phyloP scores from a whole-genome alignment of 1,140 invertebrate genomes.

The Mactra quadrangularis region DNA sequence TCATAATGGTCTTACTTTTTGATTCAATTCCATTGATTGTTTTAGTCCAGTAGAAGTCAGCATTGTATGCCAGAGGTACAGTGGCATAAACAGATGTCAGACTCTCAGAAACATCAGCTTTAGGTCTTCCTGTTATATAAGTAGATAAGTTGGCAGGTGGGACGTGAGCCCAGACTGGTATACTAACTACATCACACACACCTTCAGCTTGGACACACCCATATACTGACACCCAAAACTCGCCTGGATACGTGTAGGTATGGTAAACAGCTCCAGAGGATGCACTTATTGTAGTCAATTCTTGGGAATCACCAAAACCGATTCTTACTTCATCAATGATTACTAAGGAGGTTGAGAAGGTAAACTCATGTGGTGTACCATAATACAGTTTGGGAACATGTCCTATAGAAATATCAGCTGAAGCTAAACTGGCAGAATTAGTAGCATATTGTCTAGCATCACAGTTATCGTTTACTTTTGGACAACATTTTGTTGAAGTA shows the following conservation, averaged over 20 bases:
- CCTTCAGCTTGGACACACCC: background rate
- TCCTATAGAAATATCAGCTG: slow-evolving; percentile 12
- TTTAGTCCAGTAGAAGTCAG: slow-evolving; percentile 13
- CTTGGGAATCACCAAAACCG: slow-evolving; percentile 28
- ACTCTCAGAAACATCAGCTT: slow-evolving; percentile 18
- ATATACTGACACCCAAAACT: slow-evolving; percentile 19
- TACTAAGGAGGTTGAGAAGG: background rate
- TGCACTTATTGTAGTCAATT: background rate
- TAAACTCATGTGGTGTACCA: slow-evolving; percentile 13
- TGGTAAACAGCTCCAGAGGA: background rate
- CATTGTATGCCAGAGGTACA: slow-evolving; percentile 11
- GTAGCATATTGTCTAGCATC: background rate
- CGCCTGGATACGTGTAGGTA: slow-evolving; percentile 32
- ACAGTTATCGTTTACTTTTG: background rate
- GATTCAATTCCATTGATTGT: background rate
- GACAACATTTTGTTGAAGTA: slow-evolving; percentile 5
- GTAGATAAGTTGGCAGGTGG: slow-evolving; percentile 10
- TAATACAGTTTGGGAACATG: background rate
- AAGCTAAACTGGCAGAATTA: background rate
- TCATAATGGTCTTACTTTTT: no score
- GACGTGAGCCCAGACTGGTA: slow-evolving; percentile 46
- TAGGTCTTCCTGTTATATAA: slow-evolving; percentile 6
- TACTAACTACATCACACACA: slow-evolving; percentile 7
- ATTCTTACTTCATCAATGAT: slow-evolving; percentile 12
- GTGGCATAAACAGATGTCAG: background rate